These are phyloP conservation scores for Oscheius myriophilus DNA, from an alignment of 2,888 invertebrate genomes.

Conservation along the genomic window DNA sequence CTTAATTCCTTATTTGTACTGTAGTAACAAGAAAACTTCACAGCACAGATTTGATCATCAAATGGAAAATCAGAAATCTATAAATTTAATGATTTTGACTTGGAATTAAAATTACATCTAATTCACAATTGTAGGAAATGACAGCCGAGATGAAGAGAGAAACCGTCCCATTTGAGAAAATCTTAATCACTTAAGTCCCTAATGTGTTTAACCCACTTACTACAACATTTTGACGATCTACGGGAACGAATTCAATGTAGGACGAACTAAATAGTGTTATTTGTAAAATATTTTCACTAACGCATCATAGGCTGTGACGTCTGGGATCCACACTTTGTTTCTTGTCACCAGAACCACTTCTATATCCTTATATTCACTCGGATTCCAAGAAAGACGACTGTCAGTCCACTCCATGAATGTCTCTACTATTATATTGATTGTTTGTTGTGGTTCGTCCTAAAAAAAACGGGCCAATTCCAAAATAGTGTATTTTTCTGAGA, in stretches of 20 bases:
- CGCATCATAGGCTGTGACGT: slow-evolving; percentile 15
- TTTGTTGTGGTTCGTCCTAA: slow-evolving; percentile 21
- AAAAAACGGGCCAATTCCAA: too few species aligned
- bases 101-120: slow-evolving; percentile 15
- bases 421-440: slow-evolving; percentile 11
- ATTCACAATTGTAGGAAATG: slow-evolving; percentile 11
- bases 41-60: slow-evolving; percentile 20
- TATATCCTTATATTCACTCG: slow-evolving; percentile 7
- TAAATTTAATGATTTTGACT: slow-evolving; percentile 1
- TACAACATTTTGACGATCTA: slow-evolving; percentile 15
- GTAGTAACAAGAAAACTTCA: slow-evolving; percentile 18
- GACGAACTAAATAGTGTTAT: background rate
- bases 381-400: slow-evolving; percentile 12
- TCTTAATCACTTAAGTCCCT: too few species aligned
- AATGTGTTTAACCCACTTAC: too few species aligned
- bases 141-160: slow-evolving; percentile 6
- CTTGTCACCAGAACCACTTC: background rate
- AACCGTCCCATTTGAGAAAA: slow-evolving; percentile 6
- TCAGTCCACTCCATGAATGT: slow-evolving; percentile 20
- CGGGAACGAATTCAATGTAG: slow-evolving; percentile 1
- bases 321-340: slow-evolving; percentile 21
- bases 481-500: too few species aligned
- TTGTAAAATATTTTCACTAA: slow-evolving; percentile 3
- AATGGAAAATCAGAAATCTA: slow-evolving; percentile 24
- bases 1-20: slow-evolving; percentile 11